Evolutionary conservation across 2,888 invertebrate species (phyloP).

Genomic region (Plagodis dolabraria): DNA sequence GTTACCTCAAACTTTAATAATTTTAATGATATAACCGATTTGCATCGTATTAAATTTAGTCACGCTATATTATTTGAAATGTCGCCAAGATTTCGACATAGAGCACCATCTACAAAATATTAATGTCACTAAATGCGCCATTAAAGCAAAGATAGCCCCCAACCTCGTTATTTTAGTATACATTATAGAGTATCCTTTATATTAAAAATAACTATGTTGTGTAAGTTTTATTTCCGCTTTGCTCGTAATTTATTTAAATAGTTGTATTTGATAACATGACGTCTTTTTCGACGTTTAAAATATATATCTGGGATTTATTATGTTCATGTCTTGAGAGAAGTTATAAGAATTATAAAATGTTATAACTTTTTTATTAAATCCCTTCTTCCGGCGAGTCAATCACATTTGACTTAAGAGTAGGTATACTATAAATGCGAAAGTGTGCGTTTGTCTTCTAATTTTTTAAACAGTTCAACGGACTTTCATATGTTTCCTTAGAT

Average conservation of each 20-base stretch:
- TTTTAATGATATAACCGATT: slow-evolving; percentile 53
- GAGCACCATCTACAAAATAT: slow-evolving; percentile 65
- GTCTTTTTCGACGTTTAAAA: slow-evolving; percentile 37
- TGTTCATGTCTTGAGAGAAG: no score
- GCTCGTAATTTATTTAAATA: slow-evolving; percentile 42
- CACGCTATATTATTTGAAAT: slow-evolving; percentile 66
- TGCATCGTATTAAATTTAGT: slow-evolving; percentile 61
- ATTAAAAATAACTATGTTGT: slow-evolving; percentile 45
- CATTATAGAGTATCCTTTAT: slow-evolving; percentile 55
- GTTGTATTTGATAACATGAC: slow-evolving; percentile 37
- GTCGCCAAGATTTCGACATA: slow-evolving; percentile 68
- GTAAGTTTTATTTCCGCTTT: slow-evolving; percentile 40
- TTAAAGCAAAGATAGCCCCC: slow-evolving; percentile 63
- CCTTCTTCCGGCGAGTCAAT: no score
- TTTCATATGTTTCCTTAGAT: no score
- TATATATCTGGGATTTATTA: not conserved
- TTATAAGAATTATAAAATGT: no score
- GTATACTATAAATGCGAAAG: no score
- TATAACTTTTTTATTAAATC: no score
- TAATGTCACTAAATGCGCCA: slow-evolving; percentile 67
- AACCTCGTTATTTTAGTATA: slow-evolving; percentile 60
- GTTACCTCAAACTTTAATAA: slow-evolving; percentile 25
- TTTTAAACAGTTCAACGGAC: no score
- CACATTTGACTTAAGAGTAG: no score
- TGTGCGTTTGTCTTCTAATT: no score